A percentile compares a stretch with the other conserved stretches of the same genome.
These are phyloP conservation scores for Polypterus bichir DNA, from an alignment of 2,113 vertebrate genomes.

Conservation along the genomic window DNA sequence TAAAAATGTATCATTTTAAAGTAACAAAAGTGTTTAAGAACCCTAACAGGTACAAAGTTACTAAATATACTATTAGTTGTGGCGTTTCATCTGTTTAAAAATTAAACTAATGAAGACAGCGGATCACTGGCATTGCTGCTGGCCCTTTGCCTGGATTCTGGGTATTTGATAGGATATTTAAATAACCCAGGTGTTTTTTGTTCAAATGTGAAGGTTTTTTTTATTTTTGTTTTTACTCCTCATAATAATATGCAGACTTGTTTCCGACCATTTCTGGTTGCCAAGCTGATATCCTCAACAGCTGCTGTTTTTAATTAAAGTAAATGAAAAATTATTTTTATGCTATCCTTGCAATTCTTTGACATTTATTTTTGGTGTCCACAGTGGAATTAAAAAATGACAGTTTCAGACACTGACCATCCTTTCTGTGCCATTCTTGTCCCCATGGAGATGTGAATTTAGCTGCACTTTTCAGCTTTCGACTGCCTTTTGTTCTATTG, in stretches of 20 bases:
- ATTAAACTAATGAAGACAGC: not conserved
- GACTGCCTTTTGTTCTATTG: not conserved
- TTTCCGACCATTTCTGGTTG: constrained; percentile 13
- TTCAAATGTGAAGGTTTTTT: not conserved
- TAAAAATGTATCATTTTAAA: no score
- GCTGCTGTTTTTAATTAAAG: constrained; percentile 14
- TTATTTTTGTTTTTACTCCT: not conserved
- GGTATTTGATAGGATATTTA: constrained; percentile 4
- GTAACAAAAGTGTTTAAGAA: no score
- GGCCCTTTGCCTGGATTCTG: constrained; percentile 1
- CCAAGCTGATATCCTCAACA: constrained; percentile 23
- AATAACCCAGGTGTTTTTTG: constrained; percentile 3
- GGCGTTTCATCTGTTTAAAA: no score
- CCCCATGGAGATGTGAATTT: not conserved
- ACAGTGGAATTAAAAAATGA: no score
- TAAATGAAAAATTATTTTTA: no score
- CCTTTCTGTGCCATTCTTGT: not conserved
- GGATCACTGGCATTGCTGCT: not conserved
- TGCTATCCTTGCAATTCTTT: no score
- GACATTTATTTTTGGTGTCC: no score
- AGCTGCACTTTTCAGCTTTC: not conserved
- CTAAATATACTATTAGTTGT: no score
- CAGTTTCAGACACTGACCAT: not conserved
- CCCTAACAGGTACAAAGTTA: no score
- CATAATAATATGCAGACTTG: not conserved